Percentiles rank a stretch among this genome's conserved stretches.
phyloP scores from a whole-genome alignment of 1,140 invertebrate species.

The Harlomillsia oculata region DNA sequence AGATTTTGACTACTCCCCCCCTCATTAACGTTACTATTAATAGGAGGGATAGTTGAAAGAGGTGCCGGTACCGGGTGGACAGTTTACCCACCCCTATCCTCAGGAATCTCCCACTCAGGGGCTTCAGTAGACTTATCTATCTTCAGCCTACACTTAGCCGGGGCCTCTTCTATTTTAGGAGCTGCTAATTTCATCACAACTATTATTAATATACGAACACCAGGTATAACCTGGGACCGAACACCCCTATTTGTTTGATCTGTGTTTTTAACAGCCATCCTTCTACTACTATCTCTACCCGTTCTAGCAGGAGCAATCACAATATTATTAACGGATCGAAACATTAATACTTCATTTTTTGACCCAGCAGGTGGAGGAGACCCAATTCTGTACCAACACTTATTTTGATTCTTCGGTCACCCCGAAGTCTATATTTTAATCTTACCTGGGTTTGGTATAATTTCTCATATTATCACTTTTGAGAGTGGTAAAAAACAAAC shows the following conservation, averaged over 20 bases:
- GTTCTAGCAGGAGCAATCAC: constrained; percentile 63
- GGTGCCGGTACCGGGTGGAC: constrained; percentile 56
- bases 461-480: constrained; percentile 38
- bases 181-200: constrained; percentile 53
- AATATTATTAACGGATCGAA: constrained; percentile 51
- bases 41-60: constrained; percentile 48
- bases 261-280: constrained; percentile 55
- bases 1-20: constrained; percentile 61
- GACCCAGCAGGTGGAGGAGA: constrained; percentile 45
- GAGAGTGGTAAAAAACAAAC: constrained; percentile 39
- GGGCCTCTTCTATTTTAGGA: constrained; percentile 57
- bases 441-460: constrained; percentile 44
- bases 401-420: constrained; percentile 55
- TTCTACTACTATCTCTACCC: constrained; percentile 55
- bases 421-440: constrained; percentile 61
- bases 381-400: constrained; percentile 47
- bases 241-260: constrained; percentile 51
- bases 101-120: constrained; percentile 47
- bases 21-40: constrained; percentile 50
- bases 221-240: constrained; percentile 37
- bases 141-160: constrained; percentile 56
- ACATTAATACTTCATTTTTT: constrained; percentile 48
- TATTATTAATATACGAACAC: constrained; percentile 40
- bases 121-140: constrained; percentile 54
- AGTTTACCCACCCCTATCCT: constrained; percentile 55